A percentile compares a stretch with the other conserved stretches of the same genome.
These are phyloP conservation scores for Papilio xuthus DNA, from an alignment of 1,140 invertebrate species.

Conservation along the genomic window DNA sequence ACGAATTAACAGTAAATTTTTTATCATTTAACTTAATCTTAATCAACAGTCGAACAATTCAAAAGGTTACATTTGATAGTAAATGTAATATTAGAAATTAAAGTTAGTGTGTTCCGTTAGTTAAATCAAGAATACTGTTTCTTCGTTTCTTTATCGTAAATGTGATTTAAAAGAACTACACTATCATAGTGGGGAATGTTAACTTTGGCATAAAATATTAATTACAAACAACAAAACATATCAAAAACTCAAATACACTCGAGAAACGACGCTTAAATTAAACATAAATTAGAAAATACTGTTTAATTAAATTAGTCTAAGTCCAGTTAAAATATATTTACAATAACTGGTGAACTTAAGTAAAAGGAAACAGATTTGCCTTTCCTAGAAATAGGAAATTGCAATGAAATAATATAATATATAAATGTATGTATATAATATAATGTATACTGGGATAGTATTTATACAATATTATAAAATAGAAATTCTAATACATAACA, in stretches of 20 bases:
- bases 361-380: conserved; percentile 46
- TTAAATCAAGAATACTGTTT: conserved; percentile 73
- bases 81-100: conserved; percentile 77
- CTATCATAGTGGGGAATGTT: conserved; percentile 80
- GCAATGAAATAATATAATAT: conserved; percentile 50
- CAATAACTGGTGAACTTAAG: conserved; percentile 67
- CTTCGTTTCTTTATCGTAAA: conserved; percentile 58
- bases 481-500: conserved; percentile 63
- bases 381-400: conserved; percentile 47
- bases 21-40: conserved; percentile 63
- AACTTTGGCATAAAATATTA: conserved; percentile 82
- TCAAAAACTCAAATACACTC: conserved; percentile 76
- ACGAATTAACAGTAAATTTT: conserved; percentile 75
- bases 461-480: conserved; percentile 49
- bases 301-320: conserved; percentile 73
- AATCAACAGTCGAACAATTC: conserved; percentile 77
- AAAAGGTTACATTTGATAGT: conserved; percentile 74
- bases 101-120: conserved; percentile 63
- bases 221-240: conserved; percentile 80
- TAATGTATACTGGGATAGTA: conserved; percentile 53
- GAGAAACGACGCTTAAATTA: conserved; percentile 72
- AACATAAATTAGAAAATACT: conserved; percentile 81
- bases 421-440: conserved; percentile 47
- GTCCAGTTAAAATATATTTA: conserved; percentile 73
- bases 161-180: conserved; percentile 67